Evolutionary conservation across 2,797 vertebrate genomes (phyloP).

Genomic region (Lacerta agilis): DNA sequence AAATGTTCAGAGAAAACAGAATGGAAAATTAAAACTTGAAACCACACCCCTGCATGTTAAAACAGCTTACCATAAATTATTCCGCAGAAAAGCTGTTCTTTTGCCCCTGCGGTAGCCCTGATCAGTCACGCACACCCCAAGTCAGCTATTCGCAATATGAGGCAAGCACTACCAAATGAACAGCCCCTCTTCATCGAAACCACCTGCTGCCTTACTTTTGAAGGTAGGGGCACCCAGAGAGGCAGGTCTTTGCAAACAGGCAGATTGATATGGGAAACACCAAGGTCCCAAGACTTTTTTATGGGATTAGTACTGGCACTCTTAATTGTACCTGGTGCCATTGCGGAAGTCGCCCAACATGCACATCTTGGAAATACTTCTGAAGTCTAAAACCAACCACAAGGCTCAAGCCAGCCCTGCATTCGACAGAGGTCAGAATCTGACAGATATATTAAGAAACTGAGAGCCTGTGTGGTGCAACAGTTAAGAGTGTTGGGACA

Average conservation of each 20-base stretch:
- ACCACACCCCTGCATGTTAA: accelerated
- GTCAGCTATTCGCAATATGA: not conserved
- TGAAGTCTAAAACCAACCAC: not conserved
- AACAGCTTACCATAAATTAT: not conserved
- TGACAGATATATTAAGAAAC: no score
- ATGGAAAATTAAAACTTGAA: not conserved
- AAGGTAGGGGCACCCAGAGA: not conserved
- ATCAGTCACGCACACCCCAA: not conserved
- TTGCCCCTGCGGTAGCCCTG: not conserved
- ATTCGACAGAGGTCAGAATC: not conserved
- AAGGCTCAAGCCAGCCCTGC: no score
- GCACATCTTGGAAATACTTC: not conserved
- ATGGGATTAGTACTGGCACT: not conserved
- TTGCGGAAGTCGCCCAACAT: not conserved
- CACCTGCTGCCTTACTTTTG: not conserved
- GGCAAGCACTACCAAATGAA: not conserved
- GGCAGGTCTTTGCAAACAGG: not conserved
- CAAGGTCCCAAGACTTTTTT: not conserved
- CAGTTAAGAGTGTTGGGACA: no score
- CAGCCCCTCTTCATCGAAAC: not conserved
- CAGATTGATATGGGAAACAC: not conserved
- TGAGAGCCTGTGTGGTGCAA: no score
- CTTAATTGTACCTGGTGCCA: not conserved
- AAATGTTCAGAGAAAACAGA: not conserved
- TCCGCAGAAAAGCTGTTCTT: not conserved